A percentile compares a stretch with the other conserved stretches of the same genome.
Conservation (phyloP, 2,888 invertebrate species). For the Cheilosia urbana region DNA sequence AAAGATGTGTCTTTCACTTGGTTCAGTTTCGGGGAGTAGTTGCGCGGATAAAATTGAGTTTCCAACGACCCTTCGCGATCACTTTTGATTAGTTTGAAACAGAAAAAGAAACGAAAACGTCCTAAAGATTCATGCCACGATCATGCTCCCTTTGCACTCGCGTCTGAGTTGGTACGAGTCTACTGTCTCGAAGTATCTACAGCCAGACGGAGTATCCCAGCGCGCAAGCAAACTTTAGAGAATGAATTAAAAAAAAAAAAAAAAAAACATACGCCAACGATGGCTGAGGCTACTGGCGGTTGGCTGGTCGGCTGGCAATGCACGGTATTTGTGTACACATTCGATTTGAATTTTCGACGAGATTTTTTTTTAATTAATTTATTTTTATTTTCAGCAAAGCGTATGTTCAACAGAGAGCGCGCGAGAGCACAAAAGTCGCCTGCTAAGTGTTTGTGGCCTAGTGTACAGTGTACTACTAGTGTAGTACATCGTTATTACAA, state of each 20-base stretch:
- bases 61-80: slow-evolving; percentile 61
- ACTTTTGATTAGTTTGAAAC: slow-evolving; percentile 58
- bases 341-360: slow-evolving; percentile 64
- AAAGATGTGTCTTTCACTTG: slow-evolving; percentile 58
- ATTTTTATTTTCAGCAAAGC: slow-evolving; percentile 58
- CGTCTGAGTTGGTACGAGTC: slow-evolving; percentile 57
- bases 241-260: slow-evolving; percentile 45
- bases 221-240: slow-evolving; percentile 68
- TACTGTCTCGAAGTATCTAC: slow-evolving; percentile 58
- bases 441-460: slow-evolving; percentile 21
- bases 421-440: slow-evolving; percentile 21
- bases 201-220: slow-evolving; percentile 45
- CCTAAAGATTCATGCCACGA: slow-evolving; percentile 63
- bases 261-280: slow-evolving; percentile 31
- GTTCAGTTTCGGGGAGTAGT: slow-evolving; percentile 18
- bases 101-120: slow-evolving; percentile 11
- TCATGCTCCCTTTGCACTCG: slow-evolving; percentile 65
- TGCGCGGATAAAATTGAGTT: neutral
- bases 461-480: slow-evolving; percentile 13
- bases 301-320: slow-evolving; percentile 58
- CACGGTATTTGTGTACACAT: slow-evolving; percentile 60
- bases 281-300: slow-evolving; percentile 59
- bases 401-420: slow-evolving; percentile 36
- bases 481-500: slow-evolving; percentile 26
- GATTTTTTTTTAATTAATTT: slow-evolving; percentile 72